Base-by-base conservation (phyloP, 2,797 vertebrate species). In the Scleropages formosus region DNA sequence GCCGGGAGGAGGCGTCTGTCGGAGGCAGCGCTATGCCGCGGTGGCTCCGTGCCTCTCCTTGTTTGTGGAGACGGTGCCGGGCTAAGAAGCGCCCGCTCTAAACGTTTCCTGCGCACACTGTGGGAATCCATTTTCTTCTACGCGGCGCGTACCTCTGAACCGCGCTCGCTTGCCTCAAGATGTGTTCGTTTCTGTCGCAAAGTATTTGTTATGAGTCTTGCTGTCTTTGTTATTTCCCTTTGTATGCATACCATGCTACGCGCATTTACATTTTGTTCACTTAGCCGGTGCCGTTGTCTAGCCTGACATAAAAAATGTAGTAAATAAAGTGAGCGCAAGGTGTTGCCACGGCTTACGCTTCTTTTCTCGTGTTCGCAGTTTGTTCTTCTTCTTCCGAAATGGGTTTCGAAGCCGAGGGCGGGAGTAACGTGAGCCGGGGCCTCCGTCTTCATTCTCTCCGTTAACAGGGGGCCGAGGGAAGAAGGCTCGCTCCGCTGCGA, bases 341-440 rank as follows among this genome's bases (percentile, higher is more conserved):
- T 2, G 2, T 39, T 39, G 31, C 31, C 39, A 31, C 39, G 31
- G 31, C 31, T 39, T 39, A 39, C 31, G 39, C 31, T n/a, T 39
- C 18, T 18, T 12, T 56, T 56, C n/a, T n/a, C n/a, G 27, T 51
- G 46, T 26, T 47, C 12, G 44, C 49, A 22, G 47, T 16, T 53
- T 39, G 16, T 58, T 22, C 71, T 49, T 20, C 22, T 4, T 16
- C 12, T 31, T 31, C 27, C 49, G 44, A 51, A 22, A 12, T 24
- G 11, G 22, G n/a, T 12, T 70, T 70, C 49, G n/a, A 70, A 70
- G 47, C 70, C 20, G 12, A 51, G 49, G 39, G 66, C 47, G 69
- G 47, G 15, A n/a, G 66, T 49, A 69, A 51, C 22, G 24, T 24
- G 46, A 51, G 46, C n/a, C n/a, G n/a, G n/a, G n/a, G n/a, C 44